Conservation (phyloP, 2,797 vertebrate genomes). For the Tangara arthus region DNA sequence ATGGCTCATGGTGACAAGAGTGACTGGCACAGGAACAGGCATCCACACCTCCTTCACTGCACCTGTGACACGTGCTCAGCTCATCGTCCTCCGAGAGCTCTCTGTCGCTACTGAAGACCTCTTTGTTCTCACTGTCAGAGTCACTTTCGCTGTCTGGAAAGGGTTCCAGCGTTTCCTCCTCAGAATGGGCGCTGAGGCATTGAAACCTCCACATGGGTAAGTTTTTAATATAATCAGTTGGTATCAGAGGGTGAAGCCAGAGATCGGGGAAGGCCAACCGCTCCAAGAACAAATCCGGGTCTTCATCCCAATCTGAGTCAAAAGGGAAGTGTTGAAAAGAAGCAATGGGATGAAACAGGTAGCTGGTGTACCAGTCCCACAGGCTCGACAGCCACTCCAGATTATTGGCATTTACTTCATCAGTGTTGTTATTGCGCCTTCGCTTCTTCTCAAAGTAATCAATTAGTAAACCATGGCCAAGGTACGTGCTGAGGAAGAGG, state of each 20-base stretch:
- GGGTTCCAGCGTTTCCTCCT: constrained; percentile 62
- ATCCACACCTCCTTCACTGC: background rate
- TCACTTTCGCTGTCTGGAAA: constrained; percentile 76
- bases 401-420: constrained; percentile 90
- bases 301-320: constrained; percentile 94
- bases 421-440: constrained; percentile 77
- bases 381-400: constrained; percentile 95
- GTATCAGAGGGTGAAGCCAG: constrained; percentile 93
- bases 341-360: constrained; percentile 90
- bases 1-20: constrained; percentile 2
- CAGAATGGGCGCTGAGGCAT: constrained; percentile 52
- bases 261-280: constrained; percentile 93
- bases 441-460: constrained; percentile 98
- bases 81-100: constrained; percentile 66
- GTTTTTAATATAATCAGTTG: constrained; percentile 92
- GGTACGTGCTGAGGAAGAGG: constrained; percentile 93
- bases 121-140: constrained; percentile 75
- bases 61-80: background rate
- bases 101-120: constrained; percentile 44
- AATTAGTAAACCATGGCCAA: constrained; percentile 91
- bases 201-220: constrained; percentile 90
- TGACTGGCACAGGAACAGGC: constrained; percentile 50
- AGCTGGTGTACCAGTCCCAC: constrained; percentile 98
- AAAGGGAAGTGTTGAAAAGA: constrained; percentile 89
- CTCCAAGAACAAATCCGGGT: constrained; percentile 88